These are phyloP conservation scores for Pseudomyrmex cubaensis DNA, from an alignment of 1,140 invertebrate genomes.

Conservation along the genomic window DNA sequence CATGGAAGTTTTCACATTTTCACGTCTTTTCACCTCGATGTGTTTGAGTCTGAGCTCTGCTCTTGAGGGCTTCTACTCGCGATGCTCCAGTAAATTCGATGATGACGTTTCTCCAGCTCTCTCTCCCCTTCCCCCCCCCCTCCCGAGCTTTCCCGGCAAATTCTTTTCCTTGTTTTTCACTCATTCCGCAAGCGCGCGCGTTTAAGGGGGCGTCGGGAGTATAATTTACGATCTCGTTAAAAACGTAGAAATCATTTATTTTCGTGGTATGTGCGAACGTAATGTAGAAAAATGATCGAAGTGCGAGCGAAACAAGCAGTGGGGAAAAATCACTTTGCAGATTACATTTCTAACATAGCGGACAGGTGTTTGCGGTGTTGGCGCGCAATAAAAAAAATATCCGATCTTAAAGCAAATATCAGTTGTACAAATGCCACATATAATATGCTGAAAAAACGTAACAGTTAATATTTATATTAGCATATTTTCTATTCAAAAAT, in stretches of 20 bases:
- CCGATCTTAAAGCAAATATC: background rate
- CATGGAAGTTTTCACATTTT: constrained; percentile 49
- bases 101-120: constrained; percentile 27
- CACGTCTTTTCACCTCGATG: constrained; percentile 48
- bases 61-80: constrained; percentile 27
- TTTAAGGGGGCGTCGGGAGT: constrained; percentile 8
- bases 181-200: constrained; percentile 48
- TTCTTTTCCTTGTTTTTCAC: constrained; percentile 38
- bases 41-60: constrained; percentile 32
- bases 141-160: background rate
- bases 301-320: constrained; percentile 18
- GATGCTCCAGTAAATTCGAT: constrained; percentile 54
- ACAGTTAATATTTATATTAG: constrained; percentile 1
- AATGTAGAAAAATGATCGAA: constrained; percentile 47
- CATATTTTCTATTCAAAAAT: no score
- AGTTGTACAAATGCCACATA: constrained; percentile 7
- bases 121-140: background rate
- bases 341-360: constrained; percentile 14
- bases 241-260: constrained; percentile 71
- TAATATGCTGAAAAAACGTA: background rate
- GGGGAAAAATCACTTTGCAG: constrained; percentile 5
- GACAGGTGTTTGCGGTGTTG: background rate
- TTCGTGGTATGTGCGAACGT: constrained; percentile 45
- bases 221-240: constrained; percentile 73
- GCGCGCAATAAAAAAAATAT: background rate